phyloP scores from a whole-genome alignment of 2,113 vertebrate genomes.

The Mohoua ochrocephala region DNA sequence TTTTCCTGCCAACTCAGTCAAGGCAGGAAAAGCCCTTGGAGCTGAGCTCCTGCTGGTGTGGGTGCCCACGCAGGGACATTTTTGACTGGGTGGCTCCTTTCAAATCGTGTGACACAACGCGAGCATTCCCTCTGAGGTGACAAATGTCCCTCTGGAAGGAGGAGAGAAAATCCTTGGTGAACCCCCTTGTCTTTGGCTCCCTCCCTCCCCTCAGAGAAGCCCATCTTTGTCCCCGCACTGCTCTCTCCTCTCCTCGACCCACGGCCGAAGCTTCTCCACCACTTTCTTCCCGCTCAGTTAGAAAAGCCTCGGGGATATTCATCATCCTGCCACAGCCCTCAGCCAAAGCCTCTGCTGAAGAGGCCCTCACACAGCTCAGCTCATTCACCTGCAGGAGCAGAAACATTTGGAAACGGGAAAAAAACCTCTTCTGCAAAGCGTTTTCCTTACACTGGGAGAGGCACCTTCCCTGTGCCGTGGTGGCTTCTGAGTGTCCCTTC shows the following conservation, averaged over 20 bases:
- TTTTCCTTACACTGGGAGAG: background rate
- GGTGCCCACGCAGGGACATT: background rate
- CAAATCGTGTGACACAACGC: background rate
- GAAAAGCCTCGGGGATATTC: background rate
- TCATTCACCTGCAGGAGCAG: background rate
- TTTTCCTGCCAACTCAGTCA: background rate
- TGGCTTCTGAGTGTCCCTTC: background rate
- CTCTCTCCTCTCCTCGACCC: background rate
- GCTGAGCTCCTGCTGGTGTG: accelerated
- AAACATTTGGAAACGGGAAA: background rate
- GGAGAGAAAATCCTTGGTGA: background rate
- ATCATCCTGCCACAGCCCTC: constrained; percentile 2
- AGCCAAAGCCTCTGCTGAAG: background rate
- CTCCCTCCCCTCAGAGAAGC: background rate
- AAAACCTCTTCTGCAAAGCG: background rate
- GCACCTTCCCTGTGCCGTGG: background rate
- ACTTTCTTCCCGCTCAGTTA: background rate
- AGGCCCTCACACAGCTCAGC: background rate
- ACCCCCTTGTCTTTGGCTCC: background rate
- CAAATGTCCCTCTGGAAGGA: background rate
- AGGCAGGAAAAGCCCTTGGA: background rate
- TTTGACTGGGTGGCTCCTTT: background rate
- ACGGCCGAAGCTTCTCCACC: background rate
- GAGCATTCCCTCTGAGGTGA: background rate
- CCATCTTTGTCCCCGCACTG: background rate